Conservation (phyloP, 2,113 vertebrate genomes). For the Tychaedon coryphoeus region DNA sequence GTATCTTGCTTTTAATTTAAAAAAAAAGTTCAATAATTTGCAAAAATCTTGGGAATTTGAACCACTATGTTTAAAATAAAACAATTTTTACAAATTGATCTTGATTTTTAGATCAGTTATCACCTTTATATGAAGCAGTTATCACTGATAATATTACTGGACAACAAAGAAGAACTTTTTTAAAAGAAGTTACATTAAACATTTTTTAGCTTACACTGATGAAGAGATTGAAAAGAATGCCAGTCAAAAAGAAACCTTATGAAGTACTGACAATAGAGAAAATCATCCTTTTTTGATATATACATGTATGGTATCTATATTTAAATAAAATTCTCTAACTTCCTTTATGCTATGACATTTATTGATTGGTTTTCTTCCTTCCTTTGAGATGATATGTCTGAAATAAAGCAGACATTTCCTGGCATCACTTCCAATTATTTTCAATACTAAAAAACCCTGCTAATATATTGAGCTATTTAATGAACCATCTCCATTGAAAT, state of each 20-base stretch:
- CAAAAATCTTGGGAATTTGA: neutral
- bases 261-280: neutral
- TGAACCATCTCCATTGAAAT: neutral
- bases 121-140: neutral
- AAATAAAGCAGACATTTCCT: neutral
- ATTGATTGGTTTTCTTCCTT: neutral
- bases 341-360: neutral
- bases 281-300: neutral
- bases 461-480: neutral
- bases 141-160: neutral
- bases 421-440: neutral
- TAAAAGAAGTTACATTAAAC: neutral
- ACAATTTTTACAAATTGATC: neutral
- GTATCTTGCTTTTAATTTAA: neutral
- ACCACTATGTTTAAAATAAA: neutral
- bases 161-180: rapidly evolving
- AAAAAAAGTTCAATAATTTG: rapidly evolving
- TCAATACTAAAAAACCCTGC: neutral
- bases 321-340: neutral
- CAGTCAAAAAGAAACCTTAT: neutral
- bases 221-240: neutral
- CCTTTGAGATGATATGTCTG: neutral
- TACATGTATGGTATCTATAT: neutral
- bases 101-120: neutral
- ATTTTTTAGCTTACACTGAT: neutral